phyloP scores from a whole-genome alignment of 2,113 vertebrate species.

The Cyanoliseus patagonus region DNA sequence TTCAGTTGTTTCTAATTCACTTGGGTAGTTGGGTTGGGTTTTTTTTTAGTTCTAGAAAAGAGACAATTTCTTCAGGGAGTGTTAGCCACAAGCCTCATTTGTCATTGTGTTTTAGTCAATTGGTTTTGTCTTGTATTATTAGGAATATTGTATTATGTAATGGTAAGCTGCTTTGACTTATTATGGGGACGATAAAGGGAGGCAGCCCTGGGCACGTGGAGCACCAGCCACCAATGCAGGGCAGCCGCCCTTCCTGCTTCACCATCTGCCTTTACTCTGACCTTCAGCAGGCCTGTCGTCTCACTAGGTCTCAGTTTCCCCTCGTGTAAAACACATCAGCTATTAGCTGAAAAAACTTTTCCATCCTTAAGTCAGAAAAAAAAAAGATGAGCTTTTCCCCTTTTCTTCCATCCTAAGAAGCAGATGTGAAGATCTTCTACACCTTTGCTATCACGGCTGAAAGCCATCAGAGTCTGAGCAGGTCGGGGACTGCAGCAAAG shows the following conservation, averaged over 20 bases:
- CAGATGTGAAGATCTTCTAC: not conserved
- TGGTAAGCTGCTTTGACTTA: not conserved
- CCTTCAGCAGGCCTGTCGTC: not conserved
- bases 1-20: slow-evolving; percentile 43
- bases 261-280: not conserved
- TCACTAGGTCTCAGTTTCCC: not conserved
- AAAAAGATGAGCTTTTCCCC: not conserved
- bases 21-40: not conserved
- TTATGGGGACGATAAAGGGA: not conserved
- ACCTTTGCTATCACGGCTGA: not conserved
- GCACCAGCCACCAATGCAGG: not conserved
- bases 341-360: not conserved
- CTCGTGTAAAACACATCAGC: not conserved
- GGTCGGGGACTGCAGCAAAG: not conserved
- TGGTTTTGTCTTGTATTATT: slow-evolving; percentile 18
- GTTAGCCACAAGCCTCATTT: slow-evolving; percentile 28
- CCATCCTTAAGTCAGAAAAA: not conserved
- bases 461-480: not conserved
- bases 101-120: slow-evolving; percentile 48
- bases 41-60: not conserved
- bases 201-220: not conserved
- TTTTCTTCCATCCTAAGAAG: not conserved
- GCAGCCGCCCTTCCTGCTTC: not conserved
- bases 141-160: slow-evolving; percentile 51
- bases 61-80: slow-evolving; percentile 52